Evolutionary conservation across 2,113 vertebrate species (phyloP).

Genomic region (Proteles cristata): DNA sequence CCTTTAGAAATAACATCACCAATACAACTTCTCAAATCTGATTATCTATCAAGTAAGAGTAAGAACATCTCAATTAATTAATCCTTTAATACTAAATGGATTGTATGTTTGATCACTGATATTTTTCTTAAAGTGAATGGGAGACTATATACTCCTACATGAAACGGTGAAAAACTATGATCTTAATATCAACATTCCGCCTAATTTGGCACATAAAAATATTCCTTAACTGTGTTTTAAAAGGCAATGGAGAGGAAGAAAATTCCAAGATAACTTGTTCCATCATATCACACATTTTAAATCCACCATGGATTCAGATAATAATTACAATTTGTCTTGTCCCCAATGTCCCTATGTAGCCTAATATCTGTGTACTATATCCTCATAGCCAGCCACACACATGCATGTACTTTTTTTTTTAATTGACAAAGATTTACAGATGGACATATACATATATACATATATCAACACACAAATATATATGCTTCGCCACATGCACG

Average conservation of each 20-base stretch:
- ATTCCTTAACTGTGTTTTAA: conserved; percentile 24
- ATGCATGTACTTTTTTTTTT: not conserved
- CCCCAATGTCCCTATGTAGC: not conserved
- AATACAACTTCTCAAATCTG: not conserved
- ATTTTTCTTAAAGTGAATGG: not conserved
- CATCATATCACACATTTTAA: not conserved
- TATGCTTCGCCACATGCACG: not conserved
- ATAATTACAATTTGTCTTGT: not conserved
- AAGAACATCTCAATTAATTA: not conserved
- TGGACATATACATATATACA: conserved; percentile 40
- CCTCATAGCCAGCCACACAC: not conserved
- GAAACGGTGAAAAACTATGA: not conserved
- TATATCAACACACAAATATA: conserved; percentile 39
- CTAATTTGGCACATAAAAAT: not conserved
- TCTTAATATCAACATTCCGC: not conserved
- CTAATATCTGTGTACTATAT: not conserved
- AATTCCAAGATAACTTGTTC: not conserved
- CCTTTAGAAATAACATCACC: not conserved
- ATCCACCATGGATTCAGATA: not conserved
- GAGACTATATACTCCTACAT: not conserved
- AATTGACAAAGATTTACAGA: conserved; percentile 41
- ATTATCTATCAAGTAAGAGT: not conserved
- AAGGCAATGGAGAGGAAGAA: not conserved
- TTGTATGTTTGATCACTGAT: not conserved
- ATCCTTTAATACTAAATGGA: not conserved